Evolutionary conservation across 1,140 invertebrate genomes (phyloP).

Genomic region (Rhagoletis pomonella): DNA sequence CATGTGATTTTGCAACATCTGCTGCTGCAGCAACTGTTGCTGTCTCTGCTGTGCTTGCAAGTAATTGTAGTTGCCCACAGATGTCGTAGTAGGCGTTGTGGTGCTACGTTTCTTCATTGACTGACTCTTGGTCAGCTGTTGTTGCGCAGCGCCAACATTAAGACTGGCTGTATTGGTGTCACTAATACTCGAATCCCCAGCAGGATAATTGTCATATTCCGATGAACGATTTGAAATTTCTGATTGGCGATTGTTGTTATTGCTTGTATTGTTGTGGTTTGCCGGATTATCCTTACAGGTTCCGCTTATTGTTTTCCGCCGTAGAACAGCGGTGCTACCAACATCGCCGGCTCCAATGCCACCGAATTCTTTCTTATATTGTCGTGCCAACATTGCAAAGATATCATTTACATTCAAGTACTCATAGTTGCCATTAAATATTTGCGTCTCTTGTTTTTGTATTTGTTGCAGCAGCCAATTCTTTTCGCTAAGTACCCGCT

Average conservation of each 20-base stretch:
- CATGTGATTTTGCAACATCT: constrained; percentile 29
- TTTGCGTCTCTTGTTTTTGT: constrained; percentile 69
- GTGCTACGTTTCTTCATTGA: constrained; percentile 54
- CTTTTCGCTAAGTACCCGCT: constrained; percentile 68
- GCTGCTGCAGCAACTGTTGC: constrained; percentile 51
- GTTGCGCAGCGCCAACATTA: background rate
- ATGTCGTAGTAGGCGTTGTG: background rate
- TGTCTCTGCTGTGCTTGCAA: constrained; percentile 60
- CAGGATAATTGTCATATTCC: constrained; percentile 71
- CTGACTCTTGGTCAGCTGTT: constrained; percentile 28
- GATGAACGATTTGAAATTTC: constrained; percentile 71
- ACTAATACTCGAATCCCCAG: constrained; percentile 63
- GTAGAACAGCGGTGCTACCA: constrained; percentile 44
- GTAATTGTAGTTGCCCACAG: constrained; percentile 29
- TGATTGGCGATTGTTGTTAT: constrained; percentile 64
- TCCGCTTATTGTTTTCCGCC: constrained; percentile 57
- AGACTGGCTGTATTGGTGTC: background rate
- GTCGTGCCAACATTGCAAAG: constrained; percentile 66
- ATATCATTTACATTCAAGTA: constrained; percentile 70
- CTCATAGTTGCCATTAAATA: constrained; percentile 71
- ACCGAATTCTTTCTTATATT: constrained; percentile 68
- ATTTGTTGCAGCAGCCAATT: constrained; percentile 71
- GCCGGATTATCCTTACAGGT: constrained; percentile 59
- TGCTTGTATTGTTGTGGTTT: constrained; percentile 62
- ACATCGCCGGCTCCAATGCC: background rate